Evolutionary conservation across 53 echinoderm and acorn worm genomes (phyloP).

Genomic region (Stichopus horrens): DNA sequence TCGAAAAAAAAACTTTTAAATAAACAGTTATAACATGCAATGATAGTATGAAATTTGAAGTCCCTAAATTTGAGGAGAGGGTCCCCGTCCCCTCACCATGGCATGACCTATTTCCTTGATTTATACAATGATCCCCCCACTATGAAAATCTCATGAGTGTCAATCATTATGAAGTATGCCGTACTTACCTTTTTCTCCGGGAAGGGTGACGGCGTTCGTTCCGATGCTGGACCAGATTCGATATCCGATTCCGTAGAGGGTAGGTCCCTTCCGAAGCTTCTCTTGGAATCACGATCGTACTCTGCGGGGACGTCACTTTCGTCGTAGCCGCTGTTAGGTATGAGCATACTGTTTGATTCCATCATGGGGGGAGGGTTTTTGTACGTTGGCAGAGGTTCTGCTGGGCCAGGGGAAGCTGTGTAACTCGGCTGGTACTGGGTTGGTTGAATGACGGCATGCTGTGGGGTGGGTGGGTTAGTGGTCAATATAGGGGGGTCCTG

Average conservation of each 20-base stretch:
- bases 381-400: not conserved
- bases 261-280: not conserved
- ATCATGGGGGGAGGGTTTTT: conserved; percentile 1
- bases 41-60: too few species aligned
- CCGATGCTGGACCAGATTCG: conserved; percentile 22
- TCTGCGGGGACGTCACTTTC: conserved; percentile 16
- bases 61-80: too few species aligned
- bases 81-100: too few species aligned
- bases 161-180: too few species aligned
- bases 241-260: conserved; percentile 25
- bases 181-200: conserved; percentile 46
- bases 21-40: too few species aligned
- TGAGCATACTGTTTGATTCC: not conserved
- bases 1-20: too few species aligned
- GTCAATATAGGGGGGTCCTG: not conserved
- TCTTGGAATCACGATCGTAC: conserved; percentile 3
- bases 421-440: conserved; percentile 6
- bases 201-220: conserved; percentile 22
- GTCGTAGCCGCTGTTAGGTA: conserved; percentile 16
- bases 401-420: not conserved
- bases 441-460: not conserved
- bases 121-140: too few species aligned
- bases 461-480: not conserved
- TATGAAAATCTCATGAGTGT: too few species aligned
- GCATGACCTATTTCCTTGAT: too few species aligned